Conservation (phyloP, 2,113 vertebrate genomes). For the Pleuronectes platessa region DNA sequence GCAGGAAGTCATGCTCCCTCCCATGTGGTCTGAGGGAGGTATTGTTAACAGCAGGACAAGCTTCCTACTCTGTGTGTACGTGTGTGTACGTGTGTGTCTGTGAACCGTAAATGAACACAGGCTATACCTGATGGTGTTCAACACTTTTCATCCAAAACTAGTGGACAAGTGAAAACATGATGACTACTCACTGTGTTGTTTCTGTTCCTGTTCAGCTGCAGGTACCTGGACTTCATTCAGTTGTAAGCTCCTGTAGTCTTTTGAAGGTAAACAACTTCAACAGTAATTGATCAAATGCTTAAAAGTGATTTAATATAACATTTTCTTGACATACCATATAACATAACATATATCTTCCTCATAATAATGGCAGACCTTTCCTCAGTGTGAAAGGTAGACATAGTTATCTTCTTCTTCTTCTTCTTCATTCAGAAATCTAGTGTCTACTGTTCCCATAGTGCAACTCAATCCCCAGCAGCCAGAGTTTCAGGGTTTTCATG, state of each 20-base stretch:
- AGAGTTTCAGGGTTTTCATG: background rate
- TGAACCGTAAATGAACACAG: background rate
- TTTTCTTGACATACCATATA: too few relatives aligned
- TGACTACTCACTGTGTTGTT: background rate
- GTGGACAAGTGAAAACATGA: background rate
- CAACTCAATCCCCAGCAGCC: background rate
- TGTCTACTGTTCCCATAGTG: background rate
- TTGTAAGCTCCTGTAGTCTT: too few relatives aligned
- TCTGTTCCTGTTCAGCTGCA: background rate
- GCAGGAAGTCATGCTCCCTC: constrained; percentile 28
- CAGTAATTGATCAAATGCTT: too few relatives aligned
- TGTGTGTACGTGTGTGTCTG: background rate
- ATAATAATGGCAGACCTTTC: too few relatives aligned
- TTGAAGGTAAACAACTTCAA: too few relatives aligned
- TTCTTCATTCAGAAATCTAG: background rate
- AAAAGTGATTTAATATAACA: too few relatives aligned
- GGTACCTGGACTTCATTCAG: background rate
- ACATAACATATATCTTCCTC: too few relatives aligned
- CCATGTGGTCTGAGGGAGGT: background rate
- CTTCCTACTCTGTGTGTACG: background rate
- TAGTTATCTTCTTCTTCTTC: background rate
- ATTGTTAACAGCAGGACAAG: constrained; percentile 16
- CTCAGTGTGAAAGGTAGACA: too few relatives aligned
- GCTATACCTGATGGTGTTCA: background rate
- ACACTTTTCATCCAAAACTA: background rate